Percentiles rank a stretch among this genome's conserved stretches.
phyloP scores from a whole-genome alignment of 1,140 invertebrate species.

The Drosophila hydei region DNA sequence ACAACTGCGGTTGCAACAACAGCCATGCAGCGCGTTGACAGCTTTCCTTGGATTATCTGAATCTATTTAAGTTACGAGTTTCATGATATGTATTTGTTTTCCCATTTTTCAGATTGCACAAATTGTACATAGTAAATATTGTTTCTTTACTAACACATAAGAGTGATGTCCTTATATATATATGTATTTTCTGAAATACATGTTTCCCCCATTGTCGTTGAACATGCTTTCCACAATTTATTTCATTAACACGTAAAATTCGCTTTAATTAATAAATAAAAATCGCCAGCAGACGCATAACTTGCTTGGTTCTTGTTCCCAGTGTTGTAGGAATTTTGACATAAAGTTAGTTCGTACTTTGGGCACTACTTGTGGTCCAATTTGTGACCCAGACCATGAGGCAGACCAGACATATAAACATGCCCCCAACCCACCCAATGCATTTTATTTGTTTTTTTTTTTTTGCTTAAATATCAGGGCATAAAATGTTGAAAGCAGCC shows the following conservation, averaged over 20 bases:
- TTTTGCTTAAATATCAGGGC: constrained; percentile 47
- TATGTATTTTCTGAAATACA: neutral
- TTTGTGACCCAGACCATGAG: constrained; percentile 46
- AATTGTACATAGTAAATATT: constrained; percentile 40
- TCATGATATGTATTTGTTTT: no score
- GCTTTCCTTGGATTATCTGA: neutral
- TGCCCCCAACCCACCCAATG: constrained; percentile 35
- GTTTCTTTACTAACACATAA: no score
- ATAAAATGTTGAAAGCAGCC: constrained; percentile 80
- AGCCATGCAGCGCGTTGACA: constrained; percentile 13
- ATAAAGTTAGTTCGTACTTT: constrained; percentile 31
- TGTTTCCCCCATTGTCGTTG: constrained; percentile 17
- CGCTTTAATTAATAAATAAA: constrained; percentile 79
- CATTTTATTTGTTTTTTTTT: constrained; percentile 74
- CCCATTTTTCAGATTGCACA: neutral
- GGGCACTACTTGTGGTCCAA: constrained; percentile 62
- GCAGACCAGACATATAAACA: constrained; percentile 30
- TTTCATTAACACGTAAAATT: constrained; percentile 80
- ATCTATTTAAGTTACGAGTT: no score
- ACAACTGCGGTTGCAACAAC: constrained; percentile 28
- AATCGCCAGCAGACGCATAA: constrained; percentile 56
- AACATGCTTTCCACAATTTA: constrained; percentile 55
- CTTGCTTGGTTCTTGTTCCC: neutral
- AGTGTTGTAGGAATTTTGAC: constrained; percentile 8
- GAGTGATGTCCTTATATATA: no score